phyloP scores from a whole-genome alignment of 1,140 invertebrate genomes.

The Luehdorfia chinensis region DNA sequence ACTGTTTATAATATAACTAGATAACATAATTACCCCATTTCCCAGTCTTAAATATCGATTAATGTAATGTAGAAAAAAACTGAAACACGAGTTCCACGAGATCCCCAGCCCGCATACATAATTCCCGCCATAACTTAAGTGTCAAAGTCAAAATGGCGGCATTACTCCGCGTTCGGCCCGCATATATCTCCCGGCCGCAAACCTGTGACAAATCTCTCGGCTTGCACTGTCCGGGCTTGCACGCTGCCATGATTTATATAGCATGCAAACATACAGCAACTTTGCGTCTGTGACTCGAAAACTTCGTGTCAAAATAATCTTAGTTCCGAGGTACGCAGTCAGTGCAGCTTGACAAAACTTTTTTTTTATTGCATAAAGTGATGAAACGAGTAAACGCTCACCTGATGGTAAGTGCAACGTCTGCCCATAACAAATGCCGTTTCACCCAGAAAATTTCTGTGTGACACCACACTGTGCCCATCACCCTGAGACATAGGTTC shows the following conservation, averaged over 20 bases:
- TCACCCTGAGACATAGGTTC: no score
- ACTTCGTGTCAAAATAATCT: constrained; percentile 1
- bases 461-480: no score
- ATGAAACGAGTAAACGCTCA: no score
- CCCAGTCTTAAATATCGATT: no score
- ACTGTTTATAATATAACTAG: no score
- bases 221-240: constrained; percentile 16
- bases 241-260: constrained; percentile 15
- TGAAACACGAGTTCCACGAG: background rate
- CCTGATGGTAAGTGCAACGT: no score
- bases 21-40: no score
- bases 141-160: constrained; percentile 28
- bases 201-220: constrained; percentile 23
- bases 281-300: background rate
- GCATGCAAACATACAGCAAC: background rate
- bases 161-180: constrained; percentile 19
- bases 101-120: constrained; percentile 1
- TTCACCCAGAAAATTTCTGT: no score
- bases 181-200: constrained; percentile 19
- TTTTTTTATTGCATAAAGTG: no score
- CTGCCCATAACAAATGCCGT: no score
- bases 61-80: no score
- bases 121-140: constrained; percentile 22
- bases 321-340: constrained; percentile 2
- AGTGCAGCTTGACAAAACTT: no score